Percentiles rank a stretch among this genome's conserved stretches.
phyloP scores from a whole-genome alignment of 2,888 invertebrate species.

The Aethes cnicana region DNA sequence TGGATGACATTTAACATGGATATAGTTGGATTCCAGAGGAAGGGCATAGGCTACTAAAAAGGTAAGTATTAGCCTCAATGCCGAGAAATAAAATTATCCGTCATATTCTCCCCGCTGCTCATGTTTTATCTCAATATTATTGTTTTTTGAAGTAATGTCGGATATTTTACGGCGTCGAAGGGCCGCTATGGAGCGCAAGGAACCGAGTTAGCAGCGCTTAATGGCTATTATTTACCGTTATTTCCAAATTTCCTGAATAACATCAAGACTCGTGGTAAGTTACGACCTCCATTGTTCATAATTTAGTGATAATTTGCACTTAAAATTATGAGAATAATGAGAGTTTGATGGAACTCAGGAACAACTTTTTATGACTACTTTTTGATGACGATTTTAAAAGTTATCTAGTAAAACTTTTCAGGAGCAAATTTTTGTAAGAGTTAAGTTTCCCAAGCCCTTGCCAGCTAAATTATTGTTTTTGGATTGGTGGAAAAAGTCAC shows the following conservation, averaged over 20 bases:
- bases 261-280: constrained; percentile 26
- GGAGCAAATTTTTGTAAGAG: too few relatives aligned
- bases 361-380: too few relatives aligned
- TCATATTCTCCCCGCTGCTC: constrained; percentile 7
- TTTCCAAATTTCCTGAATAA: constrained; percentile 25
- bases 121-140: constrained; percentile 25
- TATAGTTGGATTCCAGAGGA: too few relatives aligned
- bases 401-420: too few relatives aligned
- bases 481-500: too few relatives aligned
- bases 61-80: neutral
- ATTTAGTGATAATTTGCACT: constrained; percentile 18
- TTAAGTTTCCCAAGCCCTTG: too few relatives aligned
- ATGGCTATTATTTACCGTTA: constrained; percentile 30
- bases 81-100: neutral
- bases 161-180: constrained; percentile 29
- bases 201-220: constrained; percentile 26
- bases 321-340: constrained; percentile 4
- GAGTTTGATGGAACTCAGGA: neutral
- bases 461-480: too few relatives aligned
- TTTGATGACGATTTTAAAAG: too few relatives aligned
- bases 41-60: too few relatives aligned
- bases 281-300: constrained; percentile 15
- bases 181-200: constrained; percentile 19
- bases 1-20: too few relatives aligned
- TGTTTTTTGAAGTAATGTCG: constrained; percentile 16